Evolutionary conservation across 2,113 vertebrate species (phyloP).

Genomic region (Pygoscelis antarcticus): DNA sequence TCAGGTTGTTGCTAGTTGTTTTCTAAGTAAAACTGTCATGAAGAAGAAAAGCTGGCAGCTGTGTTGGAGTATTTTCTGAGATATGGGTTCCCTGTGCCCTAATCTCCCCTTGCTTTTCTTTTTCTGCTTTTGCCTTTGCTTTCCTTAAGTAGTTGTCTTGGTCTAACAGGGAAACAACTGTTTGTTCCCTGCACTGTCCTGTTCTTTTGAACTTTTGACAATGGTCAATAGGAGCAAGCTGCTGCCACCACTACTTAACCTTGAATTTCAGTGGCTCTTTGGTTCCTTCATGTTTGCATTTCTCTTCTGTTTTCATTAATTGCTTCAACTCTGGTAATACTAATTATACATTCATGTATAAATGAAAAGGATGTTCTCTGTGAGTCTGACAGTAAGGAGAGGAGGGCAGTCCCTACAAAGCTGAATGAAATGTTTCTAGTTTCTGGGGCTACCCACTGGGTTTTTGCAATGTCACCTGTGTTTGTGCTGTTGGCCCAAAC

Average conservation of each 20-base stretch:
- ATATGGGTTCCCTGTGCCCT: neutral
- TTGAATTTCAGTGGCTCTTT: neutral
- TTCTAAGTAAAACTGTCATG: neutral
- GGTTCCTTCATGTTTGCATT: neutral
- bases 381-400: neutral
- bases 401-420: neutral
- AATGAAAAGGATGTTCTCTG: neutral
- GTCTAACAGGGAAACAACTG: neutral
- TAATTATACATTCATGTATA: neutral
- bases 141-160: neutral
- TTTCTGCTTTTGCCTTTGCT: neutral
- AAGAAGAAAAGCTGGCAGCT: neutral
- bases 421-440: neutral
- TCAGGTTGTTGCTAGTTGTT: neutral
- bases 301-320: neutral
- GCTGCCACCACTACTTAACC: neutral
- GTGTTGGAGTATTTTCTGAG: neutral
- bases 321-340: neutral
- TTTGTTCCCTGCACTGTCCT: neutral
- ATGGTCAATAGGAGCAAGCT: neutral
- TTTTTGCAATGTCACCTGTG: neutral
- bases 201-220: neutral
- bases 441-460: neutral
- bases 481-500: neutral
- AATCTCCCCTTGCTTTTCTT: neutral